phyloP scores from a whole-genome alignment of 2,113 vertebrate genomes.

The Mesoclemmys tuberculata region DNA sequence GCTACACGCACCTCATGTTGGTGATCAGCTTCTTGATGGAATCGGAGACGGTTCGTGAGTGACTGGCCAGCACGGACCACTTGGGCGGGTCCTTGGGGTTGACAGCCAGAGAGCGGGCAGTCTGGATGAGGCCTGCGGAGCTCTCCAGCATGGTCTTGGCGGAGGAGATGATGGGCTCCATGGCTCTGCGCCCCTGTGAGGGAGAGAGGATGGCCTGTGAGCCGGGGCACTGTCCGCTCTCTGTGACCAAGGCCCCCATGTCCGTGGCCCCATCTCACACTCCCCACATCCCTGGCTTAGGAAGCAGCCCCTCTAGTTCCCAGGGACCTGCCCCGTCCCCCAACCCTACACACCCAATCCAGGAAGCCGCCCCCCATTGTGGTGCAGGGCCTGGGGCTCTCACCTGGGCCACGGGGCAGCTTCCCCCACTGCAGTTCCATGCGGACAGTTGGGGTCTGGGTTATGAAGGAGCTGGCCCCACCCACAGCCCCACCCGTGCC shows the following conservation, averaged over 20 bases:
- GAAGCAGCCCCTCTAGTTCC: not conserved
- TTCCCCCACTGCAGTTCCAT: not conserved
- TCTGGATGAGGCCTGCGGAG: constrained; percentile 94
- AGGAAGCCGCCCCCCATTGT: not conserved
- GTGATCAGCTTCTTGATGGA: constrained; percentile 99
- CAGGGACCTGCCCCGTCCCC: not conserved
- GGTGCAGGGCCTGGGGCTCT: too few species aligned
- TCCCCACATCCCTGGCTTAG: fast-evolving
- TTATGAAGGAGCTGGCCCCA: not conserved
- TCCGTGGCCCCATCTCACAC: not conserved
- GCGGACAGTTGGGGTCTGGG: not conserved
- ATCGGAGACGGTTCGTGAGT: constrained; percentile 96
- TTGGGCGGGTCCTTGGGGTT: constrained; percentile 96
- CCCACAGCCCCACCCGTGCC: too few species aligned
- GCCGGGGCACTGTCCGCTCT: not conserved
- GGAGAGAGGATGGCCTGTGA: not conserved
- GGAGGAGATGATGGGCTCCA: constrained; percentile 93
- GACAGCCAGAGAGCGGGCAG: constrained; percentile 92
- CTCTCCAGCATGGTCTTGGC: constrained; percentile 96
- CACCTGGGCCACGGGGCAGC: too few species aligned
- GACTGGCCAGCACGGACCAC: constrained; percentile 95
- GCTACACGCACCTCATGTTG: constrained; percentile 91
- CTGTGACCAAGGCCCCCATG: not conserved
- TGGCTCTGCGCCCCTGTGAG: constrained; percentile 89
- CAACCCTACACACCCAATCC: not conserved